These are phyloP conservation scores for Kryptolebias ocellatus DNA, from an alignment of 2,797 vertebrate genomes.

Conservation along the genomic window DNA sequence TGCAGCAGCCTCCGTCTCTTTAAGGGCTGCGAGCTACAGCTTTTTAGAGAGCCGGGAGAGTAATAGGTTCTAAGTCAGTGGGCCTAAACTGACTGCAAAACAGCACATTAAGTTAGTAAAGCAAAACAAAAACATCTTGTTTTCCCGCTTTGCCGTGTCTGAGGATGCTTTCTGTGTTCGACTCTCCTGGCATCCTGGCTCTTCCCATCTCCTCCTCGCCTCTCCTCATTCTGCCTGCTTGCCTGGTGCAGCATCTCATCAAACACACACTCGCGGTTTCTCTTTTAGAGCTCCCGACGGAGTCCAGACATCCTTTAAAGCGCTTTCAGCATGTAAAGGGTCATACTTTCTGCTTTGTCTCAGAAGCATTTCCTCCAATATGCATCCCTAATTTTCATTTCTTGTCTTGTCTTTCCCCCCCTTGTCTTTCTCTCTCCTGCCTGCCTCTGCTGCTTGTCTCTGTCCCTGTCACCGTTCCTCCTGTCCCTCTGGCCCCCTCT, in stretches of 20 bases:
- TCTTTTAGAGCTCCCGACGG: conserved; percentile 35
- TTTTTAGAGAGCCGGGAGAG: conserved; percentile 3
- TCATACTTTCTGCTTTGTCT: conserved; percentile 73
- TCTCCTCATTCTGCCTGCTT: conserved; percentile 51
- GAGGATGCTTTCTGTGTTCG: conserved; percentile 65
- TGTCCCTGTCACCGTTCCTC: conserved; percentile 76
- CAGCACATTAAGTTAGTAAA: conserved; percentile 43
- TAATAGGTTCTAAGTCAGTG: background rate
- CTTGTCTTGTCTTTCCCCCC: conserved; percentile 82
- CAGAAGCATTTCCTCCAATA: conserved; percentile 79
- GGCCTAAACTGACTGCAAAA: background rate
- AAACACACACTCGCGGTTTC: conserved; percentile 1
- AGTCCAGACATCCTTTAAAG: conserved; percentile 51
- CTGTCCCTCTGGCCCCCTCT: conserved; percentile 84
- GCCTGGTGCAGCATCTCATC: conserved; percentile 60
- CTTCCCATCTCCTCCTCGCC: conserved; percentile 38
- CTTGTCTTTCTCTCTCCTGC: conserved; percentile 75
- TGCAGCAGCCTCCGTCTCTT: conserved; percentile 42
- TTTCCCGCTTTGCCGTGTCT: conserved; percentile 47
- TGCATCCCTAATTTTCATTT: conserved; percentile 85
- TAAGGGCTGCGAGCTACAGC: conserved; percentile 28
- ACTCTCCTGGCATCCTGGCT: conserved; percentile 66
- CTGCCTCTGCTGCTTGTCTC: conserved; percentile 80
- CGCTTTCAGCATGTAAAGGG: conserved; percentile 49
- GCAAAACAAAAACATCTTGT: conserved; percentile 9